Conservation (phyloP, 2,113 vertebrate species). For the Ceyx margarethae region DNA sequence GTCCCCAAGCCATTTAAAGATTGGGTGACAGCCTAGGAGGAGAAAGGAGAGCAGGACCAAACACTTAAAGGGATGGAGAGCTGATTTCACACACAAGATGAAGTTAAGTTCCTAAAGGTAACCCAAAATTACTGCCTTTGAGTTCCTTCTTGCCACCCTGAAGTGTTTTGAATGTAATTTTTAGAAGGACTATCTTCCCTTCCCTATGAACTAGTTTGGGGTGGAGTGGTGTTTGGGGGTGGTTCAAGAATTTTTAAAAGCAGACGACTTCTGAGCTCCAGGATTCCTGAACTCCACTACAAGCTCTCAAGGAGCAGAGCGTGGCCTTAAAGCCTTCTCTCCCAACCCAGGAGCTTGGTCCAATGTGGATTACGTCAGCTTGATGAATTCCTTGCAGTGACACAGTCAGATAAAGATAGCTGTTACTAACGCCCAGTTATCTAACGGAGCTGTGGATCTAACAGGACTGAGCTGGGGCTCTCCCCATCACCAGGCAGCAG, state of each 20-base stretch:
- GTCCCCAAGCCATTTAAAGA: neutral
- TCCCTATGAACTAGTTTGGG: neutral
- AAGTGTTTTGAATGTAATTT: neutral
- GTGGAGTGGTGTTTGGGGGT: neutral
- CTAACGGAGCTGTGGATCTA: neutral
- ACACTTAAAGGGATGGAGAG: neutral
- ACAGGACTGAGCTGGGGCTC: neutral
- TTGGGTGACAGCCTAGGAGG: neutral
- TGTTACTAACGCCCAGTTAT: neutral
- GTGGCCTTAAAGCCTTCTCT: neutral
- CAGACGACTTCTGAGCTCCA: neutral
- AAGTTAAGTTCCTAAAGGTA: neutral
- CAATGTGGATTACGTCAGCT: neutral
- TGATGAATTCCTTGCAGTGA: neutral
- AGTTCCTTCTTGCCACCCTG: neutral
- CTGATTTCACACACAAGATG: neutral
- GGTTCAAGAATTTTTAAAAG: neutral
- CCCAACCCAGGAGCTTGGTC: neutral
- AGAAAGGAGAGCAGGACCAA: neutral
- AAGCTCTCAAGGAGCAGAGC: neutral
- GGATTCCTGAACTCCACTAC: neutral
- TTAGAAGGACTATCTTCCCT: neutral
- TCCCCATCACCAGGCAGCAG: neutral
- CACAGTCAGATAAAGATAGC: neutral
- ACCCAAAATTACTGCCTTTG: neutral